Evolutionary conservation across 1,140 invertebrate genomes (phyloP).

Genomic region (Gonatopus flavifemur): DNA sequence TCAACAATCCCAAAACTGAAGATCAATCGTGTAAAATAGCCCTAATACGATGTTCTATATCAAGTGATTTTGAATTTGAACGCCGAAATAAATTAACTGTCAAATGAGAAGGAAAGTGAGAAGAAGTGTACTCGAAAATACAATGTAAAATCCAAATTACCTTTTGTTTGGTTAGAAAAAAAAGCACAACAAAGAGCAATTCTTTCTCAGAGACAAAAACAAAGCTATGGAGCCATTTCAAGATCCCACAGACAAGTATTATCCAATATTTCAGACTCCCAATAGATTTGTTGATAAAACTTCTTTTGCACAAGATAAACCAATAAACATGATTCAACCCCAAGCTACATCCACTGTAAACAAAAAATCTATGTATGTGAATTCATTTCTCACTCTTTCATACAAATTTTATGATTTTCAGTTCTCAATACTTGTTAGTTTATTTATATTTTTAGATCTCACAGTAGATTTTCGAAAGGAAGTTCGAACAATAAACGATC

Average conservation of each 20-base stretch:
- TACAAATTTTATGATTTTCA: not conserved
- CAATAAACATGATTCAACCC: conserved; percentile 40
- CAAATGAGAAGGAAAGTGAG: too few relatives aligned
- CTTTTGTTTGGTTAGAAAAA: not conserved
- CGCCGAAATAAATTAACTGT: conserved; percentile 24
- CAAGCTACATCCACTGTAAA: conserved; percentile 47
- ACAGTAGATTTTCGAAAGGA: conserved; percentile 1
- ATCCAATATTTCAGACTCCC: not conserved
- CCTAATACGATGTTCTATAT: too few relatives aligned
- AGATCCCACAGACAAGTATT: not conserved
- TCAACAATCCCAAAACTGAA: too few relatives aligned
- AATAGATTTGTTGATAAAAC: not conserved
- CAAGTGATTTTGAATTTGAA: conserved; percentile 40
- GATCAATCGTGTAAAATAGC: too few relatives aligned
- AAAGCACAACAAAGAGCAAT: too few relatives aligned
- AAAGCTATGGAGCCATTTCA: not conserved
- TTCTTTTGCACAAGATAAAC: conserved; percentile 19
- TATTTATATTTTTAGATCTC: conserved; percentile 13
- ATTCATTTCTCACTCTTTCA: not conserved
- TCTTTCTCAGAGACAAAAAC: not conserved
- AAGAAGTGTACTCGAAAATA: too few relatives aligned
- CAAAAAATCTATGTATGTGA: conserved; percentile 32
- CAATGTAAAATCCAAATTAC: not conserved
- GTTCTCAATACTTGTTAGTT: not conserved
- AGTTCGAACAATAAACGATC: conserved; percentile 3